phyloP scores from a whole-genome alignment of 2,113 vertebrate genomes.

The Excalfactoria chinensis region DNA sequence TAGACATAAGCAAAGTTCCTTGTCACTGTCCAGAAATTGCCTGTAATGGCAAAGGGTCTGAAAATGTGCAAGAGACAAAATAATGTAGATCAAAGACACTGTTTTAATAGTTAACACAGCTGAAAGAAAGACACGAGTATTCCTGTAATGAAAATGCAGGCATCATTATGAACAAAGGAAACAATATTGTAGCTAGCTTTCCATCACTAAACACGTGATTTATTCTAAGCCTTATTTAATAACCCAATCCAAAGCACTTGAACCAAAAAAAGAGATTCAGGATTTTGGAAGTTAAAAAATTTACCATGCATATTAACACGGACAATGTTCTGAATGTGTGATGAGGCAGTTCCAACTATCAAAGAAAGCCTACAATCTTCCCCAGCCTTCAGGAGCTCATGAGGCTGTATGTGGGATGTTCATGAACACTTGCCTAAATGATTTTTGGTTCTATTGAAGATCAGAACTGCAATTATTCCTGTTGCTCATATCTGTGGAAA shows the following conservation, averaged over 20 bases:
- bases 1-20: background rate
- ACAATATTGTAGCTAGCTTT: background rate
- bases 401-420: background rate
- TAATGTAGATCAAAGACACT: background rate
- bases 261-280: background rate
- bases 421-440: background rate
- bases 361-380: background rate
- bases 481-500: background rate
- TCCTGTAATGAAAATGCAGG: background rate
- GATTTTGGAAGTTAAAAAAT: background rate
- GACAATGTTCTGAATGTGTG: background rate
- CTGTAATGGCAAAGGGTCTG: background rate
- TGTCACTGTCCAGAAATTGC: background rate
- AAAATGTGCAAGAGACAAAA: background rate
- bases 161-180: background rate
- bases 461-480: background rate
- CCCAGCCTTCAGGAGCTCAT: background rate
- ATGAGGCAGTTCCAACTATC: background rate
- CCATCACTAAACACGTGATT: background rate
- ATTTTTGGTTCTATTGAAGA: background rate
- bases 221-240: background rate
- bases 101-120: background rate
- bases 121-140: background rate
- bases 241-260: background rate
- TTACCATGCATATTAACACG: background rate